A percentile compares a stretch with the other conserved stretches of the same genome.
These are phyloP conservation scores for Camponotus floridanus DNA, from an alignment of 1,140 invertebrate species.

Conservation along the genomic window DNA sequence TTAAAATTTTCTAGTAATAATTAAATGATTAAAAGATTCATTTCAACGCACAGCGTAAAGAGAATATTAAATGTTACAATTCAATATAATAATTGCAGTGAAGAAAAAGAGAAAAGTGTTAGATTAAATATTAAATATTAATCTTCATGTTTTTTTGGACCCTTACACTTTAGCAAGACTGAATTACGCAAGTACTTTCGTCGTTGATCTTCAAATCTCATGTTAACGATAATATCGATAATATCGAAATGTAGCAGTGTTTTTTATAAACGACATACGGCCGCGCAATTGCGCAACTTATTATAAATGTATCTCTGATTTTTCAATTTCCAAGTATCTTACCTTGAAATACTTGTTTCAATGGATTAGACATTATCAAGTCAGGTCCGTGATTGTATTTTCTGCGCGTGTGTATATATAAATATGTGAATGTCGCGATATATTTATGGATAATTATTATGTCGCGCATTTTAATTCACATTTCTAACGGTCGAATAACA, in stretches of 20 bases:
- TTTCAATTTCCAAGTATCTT: constrained; percentile 29
- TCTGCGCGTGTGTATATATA: background rate
- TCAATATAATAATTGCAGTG: too few relatives aligned
- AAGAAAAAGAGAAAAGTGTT: too few relatives aligned
- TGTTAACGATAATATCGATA: background rate
- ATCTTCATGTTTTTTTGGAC: too few relatives aligned
- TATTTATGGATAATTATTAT: background rate
- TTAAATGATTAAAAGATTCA: too few relatives aligned
- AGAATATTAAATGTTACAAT: too few relatives aligned
- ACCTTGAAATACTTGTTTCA: constrained; percentile 41
- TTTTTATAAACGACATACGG: background rate
- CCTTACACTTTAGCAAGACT: too few relatives aligned
- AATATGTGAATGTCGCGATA: background rate
- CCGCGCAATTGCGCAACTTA: constrained; percentile 6
- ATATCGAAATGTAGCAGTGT: background rate
- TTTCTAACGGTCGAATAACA: background rate
- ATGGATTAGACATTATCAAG: constrained; percentile 14
- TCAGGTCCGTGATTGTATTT: constrained; percentile 8
- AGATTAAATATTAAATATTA: too few relatives aligned
- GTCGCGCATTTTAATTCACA: background rate
- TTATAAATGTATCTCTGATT: constrained; percentile 41
- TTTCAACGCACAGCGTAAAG: too few relatives aligned
- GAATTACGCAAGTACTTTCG: background rate
- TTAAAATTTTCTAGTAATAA: too few relatives aligned
- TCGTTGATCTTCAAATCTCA: background rate